phyloP scores from a whole-genome alignment of 2,888 invertebrate species.

The Tetragnatha montana region DNA sequence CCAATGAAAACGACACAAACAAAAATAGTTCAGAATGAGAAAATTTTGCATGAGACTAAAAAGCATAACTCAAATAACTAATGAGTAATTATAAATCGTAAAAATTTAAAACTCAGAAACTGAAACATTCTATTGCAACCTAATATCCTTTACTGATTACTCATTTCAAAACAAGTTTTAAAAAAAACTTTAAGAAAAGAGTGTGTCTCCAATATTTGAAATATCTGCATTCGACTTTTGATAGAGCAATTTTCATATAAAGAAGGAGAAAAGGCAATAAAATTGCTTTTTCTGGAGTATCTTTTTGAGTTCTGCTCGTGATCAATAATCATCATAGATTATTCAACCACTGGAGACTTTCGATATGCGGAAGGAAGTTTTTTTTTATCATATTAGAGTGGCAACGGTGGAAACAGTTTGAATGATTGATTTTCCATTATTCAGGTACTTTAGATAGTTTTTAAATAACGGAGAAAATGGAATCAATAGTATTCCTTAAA shows the following conservation, averaged over 20 bases:
- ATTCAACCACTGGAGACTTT: not conserved
- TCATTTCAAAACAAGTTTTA: no score
- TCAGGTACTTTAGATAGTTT: not conserved
- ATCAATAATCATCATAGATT: not conserved
- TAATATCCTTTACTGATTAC: no score
- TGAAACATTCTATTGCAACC: no score
- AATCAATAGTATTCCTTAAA: not conserved
- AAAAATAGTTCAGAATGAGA: no score
- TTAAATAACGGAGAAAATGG: not conserved
- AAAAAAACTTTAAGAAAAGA: no score
- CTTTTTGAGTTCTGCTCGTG: not conserved
- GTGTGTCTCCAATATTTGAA: not conserved
- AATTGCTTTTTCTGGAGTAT: not conserved
- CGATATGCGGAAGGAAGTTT: not conserved
- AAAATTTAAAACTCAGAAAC: no score
- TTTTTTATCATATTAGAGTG: not conserved
- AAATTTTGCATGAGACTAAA: no score
- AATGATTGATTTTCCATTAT: not conserved
- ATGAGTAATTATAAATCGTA: no score
- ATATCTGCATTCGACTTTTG: not conserved
- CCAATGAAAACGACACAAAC: no score
- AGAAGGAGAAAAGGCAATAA: not conserved
- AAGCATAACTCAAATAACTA: no score
- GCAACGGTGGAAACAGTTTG: not conserved
- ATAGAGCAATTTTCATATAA: not conserved